Evolutionary conservation across 2,113 vertebrate genomes (phyloP).

Genomic region (Protobothrops mucrosquamatus): DNA sequence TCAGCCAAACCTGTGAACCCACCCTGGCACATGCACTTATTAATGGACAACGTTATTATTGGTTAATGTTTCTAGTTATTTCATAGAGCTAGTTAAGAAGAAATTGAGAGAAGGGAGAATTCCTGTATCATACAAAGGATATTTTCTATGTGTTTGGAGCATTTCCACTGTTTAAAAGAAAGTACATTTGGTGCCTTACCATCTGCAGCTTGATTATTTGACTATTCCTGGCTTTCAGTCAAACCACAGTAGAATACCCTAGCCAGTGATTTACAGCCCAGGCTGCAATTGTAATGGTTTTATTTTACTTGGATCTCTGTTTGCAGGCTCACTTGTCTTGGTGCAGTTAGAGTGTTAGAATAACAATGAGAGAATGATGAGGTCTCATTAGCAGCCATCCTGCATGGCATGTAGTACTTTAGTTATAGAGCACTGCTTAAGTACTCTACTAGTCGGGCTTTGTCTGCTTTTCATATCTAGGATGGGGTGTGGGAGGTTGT

Average conservation of each 20-base stretch:
- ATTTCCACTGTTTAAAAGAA: slow-evolving; percentile 73
- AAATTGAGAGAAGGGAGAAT: slow-evolving; percentile 36
- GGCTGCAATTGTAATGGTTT: slow-evolving; percentile 71
- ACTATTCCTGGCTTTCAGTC: slow-evolving; percentile 75
- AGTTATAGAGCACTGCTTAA: slow-evolving; percentile 39
- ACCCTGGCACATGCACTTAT: slow-evolving; percentile 10
- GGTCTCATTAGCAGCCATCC: slow-evolving; percentile 63
- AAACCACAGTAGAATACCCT: slow-evolving; percentile 73
- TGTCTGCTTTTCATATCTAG: slow-evolving; percentile 54
- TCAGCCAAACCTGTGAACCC: accelerated
- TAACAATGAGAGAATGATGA: slow-evolving; percentile 72
- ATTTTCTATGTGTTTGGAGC: slow-evolving; percentile 53
- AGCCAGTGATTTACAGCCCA: slow-evolving; percentile 71
- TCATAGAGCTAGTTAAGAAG: slow-evolving; percentile 62
- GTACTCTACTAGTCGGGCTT: slow-evolving; percentile 32
- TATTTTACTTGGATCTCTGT: slow-evolving; percentile 72
- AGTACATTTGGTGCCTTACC: slow-evolving; percentile 71
- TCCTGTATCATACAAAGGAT: slow-evolving; percentile 55
- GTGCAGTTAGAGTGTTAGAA: slow-evolving; percentile 60
- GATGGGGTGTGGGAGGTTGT: not conserved
- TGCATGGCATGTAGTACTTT: slow-evolving; percentile 52
- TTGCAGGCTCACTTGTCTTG: slow-evolving; percentile 71
- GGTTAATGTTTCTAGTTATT: slow-evolving; percentile 61
- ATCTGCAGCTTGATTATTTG: slow-evolving; percentile 81
- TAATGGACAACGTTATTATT: slow-evolving; percentile 31